Conservation (phyloP, 1,140 invertebrate species). For the Tribolium castaneum region DNA sequence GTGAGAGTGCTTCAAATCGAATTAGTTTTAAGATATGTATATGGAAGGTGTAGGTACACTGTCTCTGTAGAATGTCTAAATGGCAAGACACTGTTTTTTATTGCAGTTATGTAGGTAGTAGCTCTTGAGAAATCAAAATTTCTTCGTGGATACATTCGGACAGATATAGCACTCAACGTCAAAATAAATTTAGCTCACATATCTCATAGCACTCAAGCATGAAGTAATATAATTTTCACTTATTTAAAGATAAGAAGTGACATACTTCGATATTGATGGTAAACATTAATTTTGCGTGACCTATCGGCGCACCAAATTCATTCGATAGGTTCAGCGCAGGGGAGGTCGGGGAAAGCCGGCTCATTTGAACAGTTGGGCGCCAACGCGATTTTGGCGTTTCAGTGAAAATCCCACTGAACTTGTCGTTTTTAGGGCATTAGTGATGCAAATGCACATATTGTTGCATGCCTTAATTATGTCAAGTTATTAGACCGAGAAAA, state of each 20-base stretch:
- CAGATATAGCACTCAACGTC: background rate
- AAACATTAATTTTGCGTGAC: background rate
- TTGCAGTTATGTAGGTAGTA: background rate
- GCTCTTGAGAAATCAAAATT: background rate
- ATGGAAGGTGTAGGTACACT: too few relatives aligned
- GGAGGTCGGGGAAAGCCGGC: too few relatives aligned
- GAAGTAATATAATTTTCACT: background rate
- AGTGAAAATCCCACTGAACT: background rate
- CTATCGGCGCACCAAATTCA: background rate
- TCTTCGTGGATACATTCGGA: background rate
- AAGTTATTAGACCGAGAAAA: conserved; percentile 32
- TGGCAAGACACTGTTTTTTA: too few relatives aligned
- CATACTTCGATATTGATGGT: background rate
- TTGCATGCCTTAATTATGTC: conserved; percentile 35
- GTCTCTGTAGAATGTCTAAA: too few relatives aligned
- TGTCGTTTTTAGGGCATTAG: background rate
- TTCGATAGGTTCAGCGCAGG: too few relatives aligned
- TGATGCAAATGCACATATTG: conserved; percentile 4
- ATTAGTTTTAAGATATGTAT: background rate
- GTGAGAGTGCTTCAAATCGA: background rate
- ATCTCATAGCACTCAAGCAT: background rate
- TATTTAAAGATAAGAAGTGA: background rate
- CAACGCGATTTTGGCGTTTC: background rate
- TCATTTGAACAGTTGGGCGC: too few relatives aligned
- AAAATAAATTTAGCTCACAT: background rate